Evolutionary conservation across 2,113 vertebrate species (phyloP).

Genomic region (Upupa epops): DNA sequence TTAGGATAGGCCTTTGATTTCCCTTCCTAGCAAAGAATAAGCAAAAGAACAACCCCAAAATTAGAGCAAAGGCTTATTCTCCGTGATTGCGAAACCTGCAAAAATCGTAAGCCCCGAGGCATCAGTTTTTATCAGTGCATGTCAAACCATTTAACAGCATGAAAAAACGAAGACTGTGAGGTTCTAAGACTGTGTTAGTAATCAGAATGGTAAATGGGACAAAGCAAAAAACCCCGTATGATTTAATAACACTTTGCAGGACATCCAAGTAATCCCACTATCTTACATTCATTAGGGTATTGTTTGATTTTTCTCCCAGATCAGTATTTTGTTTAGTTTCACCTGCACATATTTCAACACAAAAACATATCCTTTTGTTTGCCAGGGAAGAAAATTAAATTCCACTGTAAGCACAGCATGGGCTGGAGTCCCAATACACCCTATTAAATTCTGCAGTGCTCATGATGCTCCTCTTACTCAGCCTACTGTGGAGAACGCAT

Average conservation of each 20-base stretch:
- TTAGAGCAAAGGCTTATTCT: constrained; percentile 6
- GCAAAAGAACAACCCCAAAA: not conserved
- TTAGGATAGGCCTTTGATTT: not conserved
- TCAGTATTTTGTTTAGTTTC: constrained; percentile 12
- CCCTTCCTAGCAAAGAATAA: not conserved
- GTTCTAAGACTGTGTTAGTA: not conserved
- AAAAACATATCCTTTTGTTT: constrained; percentile 38
- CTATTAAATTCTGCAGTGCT: constrained; percentile 19
- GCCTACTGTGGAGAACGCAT: not conserved
- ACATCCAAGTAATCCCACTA: not conserved
- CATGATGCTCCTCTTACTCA: not conserved
- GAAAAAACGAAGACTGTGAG: constrained; percentile 8
- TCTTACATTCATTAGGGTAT: not conserved
- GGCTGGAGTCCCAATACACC: not conserved
- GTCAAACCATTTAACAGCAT: constrained; percentile 6
- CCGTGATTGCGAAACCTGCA: not conserved
- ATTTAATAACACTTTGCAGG: not conserved
- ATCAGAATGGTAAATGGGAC: not conserved
- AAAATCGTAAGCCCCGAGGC: not conserved
- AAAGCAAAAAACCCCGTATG: not conserved
- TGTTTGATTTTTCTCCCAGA: constrained; percentile 12
- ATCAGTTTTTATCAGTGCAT: not conserved
- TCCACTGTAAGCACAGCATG: constrained; percentile 32
- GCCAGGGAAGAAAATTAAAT: constrained; percentile 45
- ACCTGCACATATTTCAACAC: constrained; percentile 29